These are phyloP conservation scores for Cervus canadensis DNA, from an alignment of 2,113 vertebrate species.

Conservation along the genomic window DNA sequence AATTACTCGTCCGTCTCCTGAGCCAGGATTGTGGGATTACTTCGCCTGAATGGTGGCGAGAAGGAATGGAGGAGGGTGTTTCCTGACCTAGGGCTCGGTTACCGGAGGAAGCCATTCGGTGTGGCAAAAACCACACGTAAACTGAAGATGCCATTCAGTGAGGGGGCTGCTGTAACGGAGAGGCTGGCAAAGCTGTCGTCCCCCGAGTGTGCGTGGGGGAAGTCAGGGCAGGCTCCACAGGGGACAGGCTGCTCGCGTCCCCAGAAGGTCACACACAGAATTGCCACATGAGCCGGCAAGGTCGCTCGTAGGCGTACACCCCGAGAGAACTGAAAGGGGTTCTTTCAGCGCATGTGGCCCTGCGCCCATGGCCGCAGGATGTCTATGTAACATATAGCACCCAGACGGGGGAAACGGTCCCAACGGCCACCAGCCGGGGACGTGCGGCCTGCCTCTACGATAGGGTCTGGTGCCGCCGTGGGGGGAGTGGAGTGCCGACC, in stretches of 20 bases:
- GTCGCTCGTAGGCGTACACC: background rate
- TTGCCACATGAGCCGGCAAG: background rate
- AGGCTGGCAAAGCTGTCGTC: background rate
- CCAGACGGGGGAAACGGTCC: background rate
- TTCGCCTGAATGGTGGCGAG: background rate
- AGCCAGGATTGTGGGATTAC: background rate
- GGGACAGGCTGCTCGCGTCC: background rate
- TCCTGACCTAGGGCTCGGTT: background rate
- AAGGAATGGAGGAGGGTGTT: background rate
- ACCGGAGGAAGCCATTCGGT: no score
- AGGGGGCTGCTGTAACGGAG: background rate
- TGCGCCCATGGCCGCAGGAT: background rate
- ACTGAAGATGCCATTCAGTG: background rate
- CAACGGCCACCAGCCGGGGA: accelerated
- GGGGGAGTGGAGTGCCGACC: background rate
- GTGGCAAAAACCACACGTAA: background rate
- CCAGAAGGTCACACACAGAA: background rate
- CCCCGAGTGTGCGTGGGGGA: background rate
- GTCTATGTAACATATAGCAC: accelerated
- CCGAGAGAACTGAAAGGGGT: background rate
- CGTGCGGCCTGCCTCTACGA: accelerated
- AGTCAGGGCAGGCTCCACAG: background rate
- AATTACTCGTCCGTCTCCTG: background rate
- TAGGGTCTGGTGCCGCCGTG: background rate
- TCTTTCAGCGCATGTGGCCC: background rate